Evolutionary conservation across 1,140 invertebrate genomes (phyloP).

Genomic region (Caerostris darwini): DNA sequence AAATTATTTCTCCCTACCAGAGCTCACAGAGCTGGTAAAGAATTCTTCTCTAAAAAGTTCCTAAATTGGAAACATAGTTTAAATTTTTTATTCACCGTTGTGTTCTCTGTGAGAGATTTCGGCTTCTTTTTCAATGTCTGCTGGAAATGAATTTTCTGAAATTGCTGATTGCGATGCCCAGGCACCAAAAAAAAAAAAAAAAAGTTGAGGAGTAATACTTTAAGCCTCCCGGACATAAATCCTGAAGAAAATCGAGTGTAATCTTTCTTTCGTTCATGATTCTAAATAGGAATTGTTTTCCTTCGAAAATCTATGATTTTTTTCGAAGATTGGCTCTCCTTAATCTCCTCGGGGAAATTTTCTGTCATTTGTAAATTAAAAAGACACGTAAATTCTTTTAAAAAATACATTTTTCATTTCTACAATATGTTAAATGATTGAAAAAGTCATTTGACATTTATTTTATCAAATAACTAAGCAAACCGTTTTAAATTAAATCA

Average conservation of each 20-base stretch:
- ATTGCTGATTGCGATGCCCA: background rate
- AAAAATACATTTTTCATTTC: no score
- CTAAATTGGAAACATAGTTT: constrained; percentile 63
- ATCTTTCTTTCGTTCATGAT: constrained; percentile 22
- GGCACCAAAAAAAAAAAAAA: background rate
- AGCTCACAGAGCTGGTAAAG: background rate
- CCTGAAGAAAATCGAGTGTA: constrained; percentile 36
- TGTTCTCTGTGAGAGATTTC: background rate
- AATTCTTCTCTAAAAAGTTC: constrained; percentile 59
- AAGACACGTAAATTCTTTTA: background rate
- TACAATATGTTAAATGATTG: no score
- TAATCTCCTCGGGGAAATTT: background rate
- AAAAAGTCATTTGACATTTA: no score
- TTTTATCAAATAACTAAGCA: no score
- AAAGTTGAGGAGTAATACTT: background rate
- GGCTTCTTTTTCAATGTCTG: background rate
- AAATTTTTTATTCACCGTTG: constrained; percentile 47
- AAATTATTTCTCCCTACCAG: constrained; percentile 57
- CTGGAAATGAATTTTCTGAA: constrained; percentile 54
- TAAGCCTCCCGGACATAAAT: constrained; percentile 47
- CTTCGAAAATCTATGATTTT: background rate
- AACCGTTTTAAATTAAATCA: no score
- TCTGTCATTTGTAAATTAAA: constrained; percentile 33
- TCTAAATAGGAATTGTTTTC: constrained; percentile 44
- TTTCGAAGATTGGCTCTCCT: background rate